phyloP scores from a whole-genome alignment of 2,113 vertebrate genomes.

The Cervus canadensis region DNA sequence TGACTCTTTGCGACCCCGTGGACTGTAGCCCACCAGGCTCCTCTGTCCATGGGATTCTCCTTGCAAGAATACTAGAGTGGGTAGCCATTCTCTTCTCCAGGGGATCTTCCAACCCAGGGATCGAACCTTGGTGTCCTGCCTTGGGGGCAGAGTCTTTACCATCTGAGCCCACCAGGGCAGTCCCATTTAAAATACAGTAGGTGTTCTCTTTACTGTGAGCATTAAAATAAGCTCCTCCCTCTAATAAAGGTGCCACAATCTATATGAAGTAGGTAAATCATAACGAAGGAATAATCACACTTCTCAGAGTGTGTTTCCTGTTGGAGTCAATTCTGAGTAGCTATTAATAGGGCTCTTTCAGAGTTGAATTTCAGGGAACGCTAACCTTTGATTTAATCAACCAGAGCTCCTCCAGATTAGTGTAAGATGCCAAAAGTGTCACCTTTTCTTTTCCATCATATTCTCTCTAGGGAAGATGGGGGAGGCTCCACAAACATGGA shows the following conservation, averaged over 20 bases:
- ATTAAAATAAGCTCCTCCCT: constrained; percentile 1
- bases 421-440: neutral
- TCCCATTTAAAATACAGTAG: neutral
- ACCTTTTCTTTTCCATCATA: neutral
- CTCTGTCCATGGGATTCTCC: neutral
- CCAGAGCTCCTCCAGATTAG: neutral
- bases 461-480: neutral
- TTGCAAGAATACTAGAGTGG: neutral
- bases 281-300: neutral
- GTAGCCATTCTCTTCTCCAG: neutral
- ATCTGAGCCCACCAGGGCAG: neutral
- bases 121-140: neutral
- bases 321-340: neutral
- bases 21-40: neutral
- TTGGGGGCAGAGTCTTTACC: neutral
- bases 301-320: neutral
- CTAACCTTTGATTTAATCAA: neutral
- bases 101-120: rapidly evolving
- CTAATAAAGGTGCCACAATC: neutral
- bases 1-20: neutral
- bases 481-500: neutral
- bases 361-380: neutral
- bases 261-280: neutral
- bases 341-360: neutral
- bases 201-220: neutral